Percentiles rank a stretch among this genome's conserved stretches.
Evolutionary conservation across 2,797 vertebrate genomes (phyloP).

Genomic region (Phataginus tetradactyla): DNA sequence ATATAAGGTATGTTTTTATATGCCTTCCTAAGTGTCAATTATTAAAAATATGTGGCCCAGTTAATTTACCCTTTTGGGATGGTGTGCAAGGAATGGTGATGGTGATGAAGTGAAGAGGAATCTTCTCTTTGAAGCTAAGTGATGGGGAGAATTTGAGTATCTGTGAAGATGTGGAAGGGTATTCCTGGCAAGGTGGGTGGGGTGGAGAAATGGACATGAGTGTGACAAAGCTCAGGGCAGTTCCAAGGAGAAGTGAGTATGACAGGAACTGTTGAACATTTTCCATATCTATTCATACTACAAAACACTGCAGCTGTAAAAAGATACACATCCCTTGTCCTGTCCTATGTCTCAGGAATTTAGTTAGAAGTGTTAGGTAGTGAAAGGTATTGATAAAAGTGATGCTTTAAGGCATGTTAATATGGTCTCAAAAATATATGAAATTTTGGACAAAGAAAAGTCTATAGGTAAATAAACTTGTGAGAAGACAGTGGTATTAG

Average conservation of each 20-base stretch:
- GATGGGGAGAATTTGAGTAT: background rate
- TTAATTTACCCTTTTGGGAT: background rate
- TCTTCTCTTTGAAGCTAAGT: background rate
- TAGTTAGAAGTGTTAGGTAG: background rate
- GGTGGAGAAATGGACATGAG: background rate
- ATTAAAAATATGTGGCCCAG: background rate
- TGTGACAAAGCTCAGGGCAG: background rate
- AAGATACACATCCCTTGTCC: background rate
- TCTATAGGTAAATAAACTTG: slow-evolving; percentile 21
- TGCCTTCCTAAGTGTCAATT: background rate
- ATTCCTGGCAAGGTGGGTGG: background rate
- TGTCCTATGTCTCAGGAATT: background rate
- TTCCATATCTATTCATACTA: background rate
- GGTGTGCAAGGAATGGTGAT: background rate
- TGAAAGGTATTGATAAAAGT: background rate
- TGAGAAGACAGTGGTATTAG: background rate
- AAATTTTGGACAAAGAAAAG: background rate
- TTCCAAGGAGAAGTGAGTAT: background rate
- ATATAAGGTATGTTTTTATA: background rate
- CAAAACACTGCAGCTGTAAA: background rate
- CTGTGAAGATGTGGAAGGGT: background rate
- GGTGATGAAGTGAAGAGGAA: background rate
- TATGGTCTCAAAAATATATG: background rate
- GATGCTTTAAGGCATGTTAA: background rate
- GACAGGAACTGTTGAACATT: background rate